A percentile compares a stretch with the other conserved stretches of the same genome.
phyloP scores from a whole-genome alignment of 2,797 vertebrate genomes.

The Oreortyx pictus region DNA sequence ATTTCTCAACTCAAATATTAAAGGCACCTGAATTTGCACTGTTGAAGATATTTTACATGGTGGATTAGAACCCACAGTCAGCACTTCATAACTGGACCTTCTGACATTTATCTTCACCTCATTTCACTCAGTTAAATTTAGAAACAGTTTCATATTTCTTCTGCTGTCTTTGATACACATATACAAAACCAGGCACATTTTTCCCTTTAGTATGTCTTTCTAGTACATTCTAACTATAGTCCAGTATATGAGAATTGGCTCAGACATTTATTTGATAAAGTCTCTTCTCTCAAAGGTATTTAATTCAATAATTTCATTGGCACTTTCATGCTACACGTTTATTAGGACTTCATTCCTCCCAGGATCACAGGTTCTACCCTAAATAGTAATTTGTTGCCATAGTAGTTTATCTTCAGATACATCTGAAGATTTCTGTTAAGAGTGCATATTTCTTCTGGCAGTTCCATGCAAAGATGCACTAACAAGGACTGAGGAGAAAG shows the following conservation, averaged over 20 bases:
- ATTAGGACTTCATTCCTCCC: not conserved
- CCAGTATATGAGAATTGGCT: not conserved
- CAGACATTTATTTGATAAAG: constrained; percentile 8
- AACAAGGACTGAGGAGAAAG: fast-evolving
- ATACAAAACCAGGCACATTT: not conserved
- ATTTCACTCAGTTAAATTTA: not conserved
- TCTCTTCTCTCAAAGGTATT: not conserved
- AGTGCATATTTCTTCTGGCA: not conserved
- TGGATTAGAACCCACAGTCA: not conserved
- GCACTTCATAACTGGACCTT: not conserved
- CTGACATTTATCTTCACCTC: not conserved
- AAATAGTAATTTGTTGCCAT: not conserved
- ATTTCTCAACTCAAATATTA: not conserved
- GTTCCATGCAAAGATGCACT: not conserved
- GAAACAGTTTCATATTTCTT: not conserved
- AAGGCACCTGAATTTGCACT: not conserved
- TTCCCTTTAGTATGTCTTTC: not conserved
- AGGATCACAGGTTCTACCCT: not conserved
- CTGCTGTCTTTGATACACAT: not conserved
- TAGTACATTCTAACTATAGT: not conserved
- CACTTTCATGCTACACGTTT: not conserved
- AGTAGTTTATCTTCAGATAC: not conserved
- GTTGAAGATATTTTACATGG: not conserved
- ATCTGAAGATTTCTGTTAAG: not conserved
- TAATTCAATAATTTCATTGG: constrained; percentile 24